Percentiles rank a stretch among this genome's conserved stretches.
Evolutionary conservation across 2,113 vertebrate species (phyloP).

Genomic region (Daphoenositta chrysoptera): DNA sequence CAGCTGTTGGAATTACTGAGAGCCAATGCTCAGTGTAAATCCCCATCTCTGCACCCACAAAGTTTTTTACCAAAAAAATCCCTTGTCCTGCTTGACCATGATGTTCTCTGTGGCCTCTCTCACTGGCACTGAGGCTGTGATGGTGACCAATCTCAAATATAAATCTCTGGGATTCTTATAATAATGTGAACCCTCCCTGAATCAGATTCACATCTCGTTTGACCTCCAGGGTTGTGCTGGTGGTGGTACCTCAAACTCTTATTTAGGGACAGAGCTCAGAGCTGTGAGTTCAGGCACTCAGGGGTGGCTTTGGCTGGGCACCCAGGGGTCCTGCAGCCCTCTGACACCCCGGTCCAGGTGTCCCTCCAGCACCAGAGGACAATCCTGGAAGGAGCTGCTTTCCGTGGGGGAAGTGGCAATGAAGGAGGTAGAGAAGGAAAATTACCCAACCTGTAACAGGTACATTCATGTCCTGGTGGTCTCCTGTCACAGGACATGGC

Average conservation of each 20-base stretch:
- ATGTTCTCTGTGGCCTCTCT: neutral
- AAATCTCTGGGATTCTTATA: neutral
- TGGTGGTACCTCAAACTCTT: neutral
- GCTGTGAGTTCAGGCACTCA: rapidly evolving
- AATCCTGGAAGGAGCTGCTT: rapidly evolving
- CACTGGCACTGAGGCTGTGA: neutral
- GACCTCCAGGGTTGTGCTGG: neutral
- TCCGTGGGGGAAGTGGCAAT: neutral
- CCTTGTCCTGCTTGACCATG: neutral
- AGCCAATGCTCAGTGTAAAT: neutral
- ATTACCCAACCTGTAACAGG: neutral
- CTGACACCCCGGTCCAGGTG: neutral
- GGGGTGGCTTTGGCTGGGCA: neutral
- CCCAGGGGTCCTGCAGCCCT: neutral
- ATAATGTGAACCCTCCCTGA: neutral
- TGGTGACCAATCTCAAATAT: neutral
- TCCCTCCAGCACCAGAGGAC: neutral
- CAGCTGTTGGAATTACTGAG: neutral
- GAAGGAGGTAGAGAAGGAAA: neutral
- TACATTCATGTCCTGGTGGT: neutral
- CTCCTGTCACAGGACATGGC: neutral
- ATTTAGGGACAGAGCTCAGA: neutral
- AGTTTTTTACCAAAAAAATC: neutral
- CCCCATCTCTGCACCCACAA: neutral
- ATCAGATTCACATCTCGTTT: neutral